Evolutionary conservation across 1,140 invertebrate genomes (phyloP).

Genomic region (Galendromus occidentalis): DNA sequence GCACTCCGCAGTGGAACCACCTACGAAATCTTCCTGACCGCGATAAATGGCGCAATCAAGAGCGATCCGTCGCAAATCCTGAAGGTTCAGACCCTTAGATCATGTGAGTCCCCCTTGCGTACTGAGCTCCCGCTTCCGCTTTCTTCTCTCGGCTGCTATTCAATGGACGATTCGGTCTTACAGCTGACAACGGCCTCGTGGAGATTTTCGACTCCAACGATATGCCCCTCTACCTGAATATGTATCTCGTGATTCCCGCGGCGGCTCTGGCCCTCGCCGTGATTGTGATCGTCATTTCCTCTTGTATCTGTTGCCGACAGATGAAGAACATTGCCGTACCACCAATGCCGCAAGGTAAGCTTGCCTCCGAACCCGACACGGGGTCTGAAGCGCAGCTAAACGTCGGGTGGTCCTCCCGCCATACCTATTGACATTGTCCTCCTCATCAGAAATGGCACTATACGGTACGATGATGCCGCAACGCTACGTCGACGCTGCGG

Average conservation of each 20-base stretch:
- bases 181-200: background rate
- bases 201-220: constrained; percentile 4
- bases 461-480: background rate
- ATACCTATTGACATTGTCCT: too few species aligned
- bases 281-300: background rate
- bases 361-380: too few species aligned
- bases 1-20: background rate
- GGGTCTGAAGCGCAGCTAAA: too few species aligned
- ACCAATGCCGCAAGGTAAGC: background rate
- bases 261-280: background rate
- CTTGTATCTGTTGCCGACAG: constrained; percentile 3
- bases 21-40: constrained; percentile 3
- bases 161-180: background rate
- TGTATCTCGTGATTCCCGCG: constrained; percentile 1
- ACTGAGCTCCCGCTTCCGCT: too few species aligned
- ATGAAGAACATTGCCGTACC: background rate
- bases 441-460: background rate
- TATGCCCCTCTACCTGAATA: background rate
- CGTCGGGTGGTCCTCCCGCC: too few species aligned
- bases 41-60: background rate
- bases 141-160: background rate
- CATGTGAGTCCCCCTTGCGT: background rate
- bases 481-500: constrained; percentile 3
- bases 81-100: background rate
- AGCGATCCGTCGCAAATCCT: constrained; percentile 5